Conservation (phyloP, 2,888 invertebrate genomes). For the Cenopis cana region DNA sequence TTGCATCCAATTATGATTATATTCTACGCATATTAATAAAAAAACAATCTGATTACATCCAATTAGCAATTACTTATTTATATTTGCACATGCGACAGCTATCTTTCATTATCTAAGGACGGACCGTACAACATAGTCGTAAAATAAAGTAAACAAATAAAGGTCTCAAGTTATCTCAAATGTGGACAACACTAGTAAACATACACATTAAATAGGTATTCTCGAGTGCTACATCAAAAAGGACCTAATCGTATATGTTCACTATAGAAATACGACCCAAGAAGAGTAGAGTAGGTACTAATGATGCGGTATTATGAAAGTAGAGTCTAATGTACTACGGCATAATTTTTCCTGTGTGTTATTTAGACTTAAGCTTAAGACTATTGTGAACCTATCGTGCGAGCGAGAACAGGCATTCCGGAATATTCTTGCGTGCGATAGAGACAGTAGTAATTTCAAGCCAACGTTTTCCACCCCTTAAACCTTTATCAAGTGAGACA, state of each 20-base stretch:
- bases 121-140: neutral
- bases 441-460: too few species aligned
- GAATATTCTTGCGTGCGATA: too few species aligned
- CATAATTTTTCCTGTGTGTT: neutral
- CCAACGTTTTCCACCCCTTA: too few species aligned
- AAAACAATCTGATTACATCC: neutral
- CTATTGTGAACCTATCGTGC: too few species aligned
- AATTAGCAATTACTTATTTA: neutral
- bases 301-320: too few species aligned
- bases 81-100: neutral
- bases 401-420: too few species aligned
- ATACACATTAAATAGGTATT: neutral
- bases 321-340: neutral
- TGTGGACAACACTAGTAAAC: slow-evolving; percentile 11
- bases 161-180: slow-evolving; percentile 20
- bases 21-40: neutral
- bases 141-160: slow-evolving; percentile 20
- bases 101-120: slow-evolving; percentile 8
- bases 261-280: neutral
- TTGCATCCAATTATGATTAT: neutral
- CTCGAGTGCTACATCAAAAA: neutral
- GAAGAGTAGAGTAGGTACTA: too few species aligned
- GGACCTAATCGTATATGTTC: neutral
- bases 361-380: too few species aligned
- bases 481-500: too few species aligned